Percentiles rank a stretch among this genome's conserved stretches.
These are phyloP conservation scores for Scaptomyza montana DNA, from an alignment of 1,140 invertebrate species.

Conservation along the genomic window DNA sequence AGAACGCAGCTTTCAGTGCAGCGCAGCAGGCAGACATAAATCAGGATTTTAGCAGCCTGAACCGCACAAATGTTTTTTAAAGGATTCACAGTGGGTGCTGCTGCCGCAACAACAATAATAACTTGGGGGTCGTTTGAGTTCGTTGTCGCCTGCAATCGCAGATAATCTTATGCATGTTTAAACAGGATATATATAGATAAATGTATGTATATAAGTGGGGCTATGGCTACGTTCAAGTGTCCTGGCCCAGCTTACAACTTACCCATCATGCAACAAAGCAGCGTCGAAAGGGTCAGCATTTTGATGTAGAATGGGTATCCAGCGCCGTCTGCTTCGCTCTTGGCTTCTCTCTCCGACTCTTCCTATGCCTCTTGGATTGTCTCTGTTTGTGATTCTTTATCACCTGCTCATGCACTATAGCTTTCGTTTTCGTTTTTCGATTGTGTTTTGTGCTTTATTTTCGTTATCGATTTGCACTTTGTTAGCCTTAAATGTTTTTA, in stretches of 20 bases:
- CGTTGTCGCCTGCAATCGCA: slow-evolving; percentile 61
- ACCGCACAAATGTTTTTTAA: slow-evolving; percentile 79
- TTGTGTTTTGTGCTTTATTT: slow-evolving; percentile 35
- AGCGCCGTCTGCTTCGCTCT: slow-evolving; percentile 22
- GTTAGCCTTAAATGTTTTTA: slow-evolving; percentile 53
- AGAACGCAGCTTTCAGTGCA: slow-evolving; percentile 11
- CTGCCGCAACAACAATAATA: slow-evolving; percentile 60
- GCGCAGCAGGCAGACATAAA: slow-evolving; percentile 77
- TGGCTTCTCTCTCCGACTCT: background rate
- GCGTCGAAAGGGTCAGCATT: slow-evolving; percentile 74
- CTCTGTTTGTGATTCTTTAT: slow-evolving; percentile 5
- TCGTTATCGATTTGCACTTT: slow-evolving; percentile 58
- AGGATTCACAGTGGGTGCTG: slow-evolving; percentile 63
- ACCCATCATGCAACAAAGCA: slow-evolving; percentile 77
- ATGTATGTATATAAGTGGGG: background rate
- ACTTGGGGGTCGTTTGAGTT: slow-evolving; percentile 50
- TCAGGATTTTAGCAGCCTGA: slow-evolving; percentile 77
- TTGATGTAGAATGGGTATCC: slow-evolving; percentile 36
- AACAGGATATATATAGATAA: slow-evolving; percentile 49
- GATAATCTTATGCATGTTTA: slow-evolving; percentile 79
- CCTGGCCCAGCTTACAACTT: slow-evolving; percentile 42
- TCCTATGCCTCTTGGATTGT: background rate
- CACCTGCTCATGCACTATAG: slow-evolving; percentile 23
- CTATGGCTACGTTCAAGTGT: slow-evolving; percentile 21
- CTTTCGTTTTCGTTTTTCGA: slow-evolving; percentile 13